Base-by-base conservation (phyloP, 2,888 invertebrate species). In the Drosophila macrothrix region DNA sequence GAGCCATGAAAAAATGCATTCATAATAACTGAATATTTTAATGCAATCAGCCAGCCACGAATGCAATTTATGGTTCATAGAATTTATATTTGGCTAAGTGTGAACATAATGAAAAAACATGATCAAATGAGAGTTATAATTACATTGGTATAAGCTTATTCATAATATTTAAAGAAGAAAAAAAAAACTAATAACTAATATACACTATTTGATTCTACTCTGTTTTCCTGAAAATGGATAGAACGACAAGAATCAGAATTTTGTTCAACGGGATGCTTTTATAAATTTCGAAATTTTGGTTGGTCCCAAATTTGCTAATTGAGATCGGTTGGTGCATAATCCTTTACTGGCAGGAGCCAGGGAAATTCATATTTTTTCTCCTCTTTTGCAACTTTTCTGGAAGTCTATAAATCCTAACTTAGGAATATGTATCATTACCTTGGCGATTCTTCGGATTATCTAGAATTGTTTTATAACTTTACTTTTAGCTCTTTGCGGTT, bases 31-130 rank as follows among this genome's bases (percentile, higher is more conserved):
- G 49, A 79, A 75, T 59, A 54, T 64, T 66, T 67, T 22, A 64
- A 79, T 70, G 66, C 66, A 85, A 75, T 88, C 86, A 77, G 67
- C 78, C 50, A 54, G 39, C 73, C 65, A 59, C 81, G 75, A 75
- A 67, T 70, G 82, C 72, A 82, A 73, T 83, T 82, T 77, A 80
- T 67, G 58, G 60, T 56, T 46, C 46, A 67, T 58, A 58, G 58
- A 43, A 52, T 70, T 66, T 60, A 70, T 71, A 54, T 59, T 62
- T 58, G 33, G 64, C n/a, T 67, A 56, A 35, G 50, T 58, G 62
- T 12, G 46, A 52, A 68, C 76, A 60, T 43, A 41, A 60, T 60
- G 37, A 67, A 59, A 59, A 63, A 12, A 49, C 22, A n/a, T 22
- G 41, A 52, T 46, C 31, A 59, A 68, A 78, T 37, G 29, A 29